Conservation (phyloP, 2,888 invertebrate genomes). For the Aethes cnicana region DNA sequence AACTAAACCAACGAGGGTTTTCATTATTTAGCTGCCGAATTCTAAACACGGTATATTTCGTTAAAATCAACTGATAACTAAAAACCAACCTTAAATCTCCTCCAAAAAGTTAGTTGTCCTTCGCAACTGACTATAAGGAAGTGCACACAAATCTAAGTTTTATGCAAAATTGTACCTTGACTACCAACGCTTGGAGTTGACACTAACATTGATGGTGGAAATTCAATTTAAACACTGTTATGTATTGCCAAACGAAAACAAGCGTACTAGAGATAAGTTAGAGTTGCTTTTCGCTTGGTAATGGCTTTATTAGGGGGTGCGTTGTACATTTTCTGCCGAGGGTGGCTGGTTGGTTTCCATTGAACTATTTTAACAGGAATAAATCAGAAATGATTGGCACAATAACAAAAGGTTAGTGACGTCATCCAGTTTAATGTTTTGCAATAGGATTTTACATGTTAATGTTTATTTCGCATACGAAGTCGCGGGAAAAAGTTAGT, state of each 20-base stretch:
- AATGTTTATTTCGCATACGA: no score
- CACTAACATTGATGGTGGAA: background rate
- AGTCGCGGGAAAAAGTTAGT: no score
- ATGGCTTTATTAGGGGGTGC: conserved; percentile 54
- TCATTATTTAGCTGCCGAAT: no score
- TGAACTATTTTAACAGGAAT: conserved; percentile 44
- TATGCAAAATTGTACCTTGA: conserved; percentile 7
- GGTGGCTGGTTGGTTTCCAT: conserved; percentile 58
- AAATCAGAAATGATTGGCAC: conserved; percentile 25
- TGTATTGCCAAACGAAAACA: conserved; percentile 31
- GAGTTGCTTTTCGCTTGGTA: conserved; percentile 42
- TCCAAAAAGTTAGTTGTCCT: background rate
- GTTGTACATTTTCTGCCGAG: conserved; percentile 60
- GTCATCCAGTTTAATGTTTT: no score
- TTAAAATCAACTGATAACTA: no score
- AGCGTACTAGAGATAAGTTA: conserved; percentile 32
- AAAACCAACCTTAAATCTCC: background rate
- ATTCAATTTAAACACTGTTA: conserved; percentile 49
- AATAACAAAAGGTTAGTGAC: no score
- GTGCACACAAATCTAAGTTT: no score
- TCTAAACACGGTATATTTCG: no score
- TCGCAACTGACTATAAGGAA: conserved; percentile 1
- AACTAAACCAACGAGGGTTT: no score
- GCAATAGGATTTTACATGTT: no score
- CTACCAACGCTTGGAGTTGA: background rate